phyloP scores from a whole-genome alignment of 2,888 invertebrate species.

The Rhaphigaster nebulosa region DNA sequence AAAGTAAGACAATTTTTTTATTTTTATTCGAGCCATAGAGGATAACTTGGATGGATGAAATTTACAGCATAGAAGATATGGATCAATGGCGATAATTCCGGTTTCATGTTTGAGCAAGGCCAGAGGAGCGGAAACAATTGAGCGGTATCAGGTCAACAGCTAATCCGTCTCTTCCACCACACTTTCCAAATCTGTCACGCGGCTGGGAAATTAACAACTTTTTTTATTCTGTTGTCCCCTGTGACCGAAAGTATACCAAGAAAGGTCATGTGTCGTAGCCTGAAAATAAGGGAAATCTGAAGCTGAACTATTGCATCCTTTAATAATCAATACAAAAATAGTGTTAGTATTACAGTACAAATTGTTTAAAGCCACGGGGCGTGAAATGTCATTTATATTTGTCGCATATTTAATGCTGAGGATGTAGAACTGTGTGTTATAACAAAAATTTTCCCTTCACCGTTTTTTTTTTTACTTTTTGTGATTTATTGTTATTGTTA shows the following conservation, averaged over 20 bases:
- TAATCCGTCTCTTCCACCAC: slow-evolving; percentile 17
- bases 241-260: not conserved
- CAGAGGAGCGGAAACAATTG: not conserved
- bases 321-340: not conserved
- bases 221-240: not conserved
- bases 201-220: not conserved
- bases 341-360: not conserved
- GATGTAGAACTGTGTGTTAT: no score
- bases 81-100: not conserved
- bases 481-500: no score
- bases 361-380: not conserved
- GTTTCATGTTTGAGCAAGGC: not conserved
- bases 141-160: not conserved
- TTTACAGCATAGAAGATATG: not conserved
- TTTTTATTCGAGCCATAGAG: no score
- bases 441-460: no score
- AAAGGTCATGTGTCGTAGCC: not conserved
- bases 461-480: no score
- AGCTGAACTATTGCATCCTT: not conserved
- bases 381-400: no score
- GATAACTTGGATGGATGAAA: not conserved
- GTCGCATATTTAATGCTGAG: no score
- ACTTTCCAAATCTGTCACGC: slow-evolving; percentile 1
- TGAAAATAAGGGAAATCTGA: not conserved
- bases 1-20: no score